Percentiles rank a stretch among this genome's conserved stretches.
phyloP scores from a whole-genome alignment of 2,113 vertebrate genomes.

The Arvicanthis niloticus region DNA sequence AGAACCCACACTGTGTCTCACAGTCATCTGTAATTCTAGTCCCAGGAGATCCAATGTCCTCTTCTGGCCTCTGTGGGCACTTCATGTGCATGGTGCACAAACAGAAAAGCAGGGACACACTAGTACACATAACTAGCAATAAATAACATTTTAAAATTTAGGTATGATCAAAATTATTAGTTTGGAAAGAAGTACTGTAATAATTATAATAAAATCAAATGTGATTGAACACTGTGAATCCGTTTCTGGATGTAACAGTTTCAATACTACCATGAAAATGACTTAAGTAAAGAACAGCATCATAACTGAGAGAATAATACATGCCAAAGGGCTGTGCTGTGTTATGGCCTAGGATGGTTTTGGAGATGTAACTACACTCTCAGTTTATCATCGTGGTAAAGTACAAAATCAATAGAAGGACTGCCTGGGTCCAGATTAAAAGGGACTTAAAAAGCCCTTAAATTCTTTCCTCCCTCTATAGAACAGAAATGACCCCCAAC shows the following conservation, averaged over 20 bases:
- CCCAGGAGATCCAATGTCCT: neutral
- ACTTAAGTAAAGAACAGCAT: neutral
- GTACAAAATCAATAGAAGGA: neutral
- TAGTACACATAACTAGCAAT: neutral
- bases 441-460: constrained; percentile 13
- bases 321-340: neutral
- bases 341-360: neutral
- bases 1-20: neutral
- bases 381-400: neutral
- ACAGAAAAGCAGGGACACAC: neutral
- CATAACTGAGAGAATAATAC: neutral
- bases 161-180: constrained; percentile 13
- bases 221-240: neutral
- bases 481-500: neutral
- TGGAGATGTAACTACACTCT: neutral
- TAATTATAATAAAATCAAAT: constrained; percentile 15
- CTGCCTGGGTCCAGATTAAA: constrained; percentile 9
- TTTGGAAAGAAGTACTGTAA: constrained; percentile 8
- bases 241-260: neutral
- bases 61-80: neutral
- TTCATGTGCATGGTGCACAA: neutral
- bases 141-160: neutral
- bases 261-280: neutral
- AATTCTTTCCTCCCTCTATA: neutral
- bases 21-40: neutral